Conservation (phyloP, 2,888 invertebrate genomes). For the Zygothrica quintamaculata region DNA sequence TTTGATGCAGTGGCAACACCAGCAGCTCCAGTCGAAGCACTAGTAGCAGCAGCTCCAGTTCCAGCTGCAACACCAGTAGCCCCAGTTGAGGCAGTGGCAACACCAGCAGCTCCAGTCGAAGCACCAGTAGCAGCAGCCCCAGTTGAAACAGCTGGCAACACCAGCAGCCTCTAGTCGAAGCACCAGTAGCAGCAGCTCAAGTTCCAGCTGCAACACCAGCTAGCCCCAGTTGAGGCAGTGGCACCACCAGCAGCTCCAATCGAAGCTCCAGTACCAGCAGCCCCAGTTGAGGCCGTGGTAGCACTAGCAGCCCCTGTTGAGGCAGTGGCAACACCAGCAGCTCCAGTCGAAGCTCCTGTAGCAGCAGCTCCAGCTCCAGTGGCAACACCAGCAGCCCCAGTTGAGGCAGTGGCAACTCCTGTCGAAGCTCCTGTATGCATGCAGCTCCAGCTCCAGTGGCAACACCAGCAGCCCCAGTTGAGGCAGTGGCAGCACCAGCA, state of each 20-base stretch:
- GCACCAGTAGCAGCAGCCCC: neutral
- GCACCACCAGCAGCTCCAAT: neutral
- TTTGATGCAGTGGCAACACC: neutral
- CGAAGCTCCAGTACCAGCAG: neutral
- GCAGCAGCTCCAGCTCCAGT: neutral
- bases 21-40: neutral
- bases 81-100: neutral
- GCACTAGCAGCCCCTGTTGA: neutral
- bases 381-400: neutral
- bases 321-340: neutral
- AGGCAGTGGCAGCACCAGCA: neutral
- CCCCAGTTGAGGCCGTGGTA: neutral
- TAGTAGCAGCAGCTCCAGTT: neutral
- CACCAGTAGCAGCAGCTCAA: neutral
- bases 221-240: neutral
- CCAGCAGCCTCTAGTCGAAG: neutral
- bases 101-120: neutral
- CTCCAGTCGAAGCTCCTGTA: neutral
- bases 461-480: neutral
- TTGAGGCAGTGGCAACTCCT: slow-evolving; percentile 3
- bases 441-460: neutral
- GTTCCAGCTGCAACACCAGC: neutral
- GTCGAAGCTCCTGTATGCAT: too few species aligned
- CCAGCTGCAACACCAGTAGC: neutral
- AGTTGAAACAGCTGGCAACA: neutral